A percentile compares a stretch with the other conserved stretches of the same genome.
Conservation (phyloP, 2,888 invertebrate species). For the Lepeophtheirus nordmannii region DNA sequence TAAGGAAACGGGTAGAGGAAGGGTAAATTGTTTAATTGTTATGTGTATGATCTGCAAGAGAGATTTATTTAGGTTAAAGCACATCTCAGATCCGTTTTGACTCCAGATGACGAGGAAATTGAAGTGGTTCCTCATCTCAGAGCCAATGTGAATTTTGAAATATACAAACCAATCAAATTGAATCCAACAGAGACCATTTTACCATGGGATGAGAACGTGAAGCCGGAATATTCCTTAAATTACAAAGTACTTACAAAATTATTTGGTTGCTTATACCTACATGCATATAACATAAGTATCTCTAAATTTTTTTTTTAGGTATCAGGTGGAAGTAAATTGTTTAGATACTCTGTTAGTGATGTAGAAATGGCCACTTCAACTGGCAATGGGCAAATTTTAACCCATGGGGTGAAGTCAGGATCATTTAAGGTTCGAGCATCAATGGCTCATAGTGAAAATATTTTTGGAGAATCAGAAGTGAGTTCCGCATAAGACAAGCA, state of each 20-base stretch:
- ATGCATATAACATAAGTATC: too few species aligned
- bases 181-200: conserved; percentile 7
- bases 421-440: conserved; percentile 5
- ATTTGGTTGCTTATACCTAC: too few species aligned
- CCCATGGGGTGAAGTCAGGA: background rate
- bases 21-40: background rate
- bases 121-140: conserved; percentile 15
- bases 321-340: conserved; percentile 7
- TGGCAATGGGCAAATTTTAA: background rate
- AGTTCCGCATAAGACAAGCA: background rate
- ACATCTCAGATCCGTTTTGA: conserved; percentile 10
- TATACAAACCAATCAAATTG: background rate
- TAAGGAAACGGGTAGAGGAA: conserved; percentile 1
- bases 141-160: conserved; percentile 9
- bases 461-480: conserved; percentile 6
- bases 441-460: background rate
- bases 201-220: conserved; percentile 15
- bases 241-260: background rate
- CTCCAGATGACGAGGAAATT: conserved; percentile 9
- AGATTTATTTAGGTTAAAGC: conserved; percentile 7
- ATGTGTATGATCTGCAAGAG: background rate
- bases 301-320: background rate
- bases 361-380: conserved; percentile 1
- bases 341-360: background rate
- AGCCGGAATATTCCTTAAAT: background rate